These are phyloP conservation scores for Peromyscus californicus DNA, from an alignment of 2,113 vertebrate genomes.

Conservation along the genomic window DNA sequence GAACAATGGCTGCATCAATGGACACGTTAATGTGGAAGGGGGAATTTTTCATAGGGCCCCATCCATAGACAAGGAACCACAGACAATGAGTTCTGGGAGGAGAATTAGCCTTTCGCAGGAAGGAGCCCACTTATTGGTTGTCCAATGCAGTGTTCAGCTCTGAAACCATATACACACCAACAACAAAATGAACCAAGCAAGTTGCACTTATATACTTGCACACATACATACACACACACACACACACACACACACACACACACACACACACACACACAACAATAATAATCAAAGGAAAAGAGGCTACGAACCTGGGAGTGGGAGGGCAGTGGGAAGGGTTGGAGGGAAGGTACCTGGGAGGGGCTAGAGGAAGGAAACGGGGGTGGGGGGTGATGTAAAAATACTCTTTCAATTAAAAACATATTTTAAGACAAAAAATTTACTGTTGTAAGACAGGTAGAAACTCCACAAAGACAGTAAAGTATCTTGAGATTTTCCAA, in stretches of 20 bases:
- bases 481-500: constrained; percentile 25
- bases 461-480: constrained; percentile 44
- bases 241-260: not conserved
- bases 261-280: not conserved
- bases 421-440: not conserved
- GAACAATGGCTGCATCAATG: not conserved
- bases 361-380: not conserved
- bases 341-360: not conserved
- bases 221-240: not conserved
- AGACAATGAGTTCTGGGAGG: not conserved
- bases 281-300: not conserved
- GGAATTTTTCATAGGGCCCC: not conserved
- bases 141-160: not conserved
- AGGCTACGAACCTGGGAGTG: not conserved
- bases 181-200: not conserved
- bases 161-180: not conserved
- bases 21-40: not conserved
- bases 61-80: not conserved
- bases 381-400: not conserved
- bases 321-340: not conserved
- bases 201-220: not conserved
- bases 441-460: not conserved
- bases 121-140: not conserved
- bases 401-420: not conserved
- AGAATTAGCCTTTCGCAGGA: not conserved